Evolutionary conservation across 2,797 vertebrate species (phyloP).

Genomic region (Sorex maritimensis): DNA sequence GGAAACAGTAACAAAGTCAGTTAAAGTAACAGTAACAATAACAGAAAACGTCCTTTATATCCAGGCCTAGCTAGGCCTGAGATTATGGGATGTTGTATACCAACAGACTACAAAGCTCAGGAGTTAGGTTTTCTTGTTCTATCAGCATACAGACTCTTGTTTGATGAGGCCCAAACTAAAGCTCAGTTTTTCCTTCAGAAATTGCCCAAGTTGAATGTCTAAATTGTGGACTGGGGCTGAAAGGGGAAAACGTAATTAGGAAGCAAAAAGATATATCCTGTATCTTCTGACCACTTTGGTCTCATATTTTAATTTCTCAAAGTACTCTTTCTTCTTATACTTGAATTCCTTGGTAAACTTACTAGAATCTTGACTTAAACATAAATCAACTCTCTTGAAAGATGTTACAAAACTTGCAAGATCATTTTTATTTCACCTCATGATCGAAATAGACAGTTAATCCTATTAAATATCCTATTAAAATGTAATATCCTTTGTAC

Average conservation of each 20-base stretch:
- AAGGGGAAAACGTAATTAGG: neutral
- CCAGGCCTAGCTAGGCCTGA: too few species aligned
- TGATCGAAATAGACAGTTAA: neutral
- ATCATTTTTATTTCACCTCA: slow-evolving; percentile 13
- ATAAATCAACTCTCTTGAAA: neutral
- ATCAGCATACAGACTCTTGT: neutral
- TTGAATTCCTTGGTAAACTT: neutral
- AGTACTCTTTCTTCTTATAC: neutral
- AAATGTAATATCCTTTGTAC: too few species aligned
- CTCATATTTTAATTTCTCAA: neutral
- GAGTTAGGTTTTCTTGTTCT: neutral
- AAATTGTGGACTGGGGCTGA: neutral
- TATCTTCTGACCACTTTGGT: neutral
- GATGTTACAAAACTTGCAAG: neutral
- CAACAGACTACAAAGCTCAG: neutral
- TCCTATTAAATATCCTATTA: too few species aligned
- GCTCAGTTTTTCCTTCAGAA: neutral
- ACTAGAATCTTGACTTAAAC: neutral
- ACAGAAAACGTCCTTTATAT: too few species aligned
- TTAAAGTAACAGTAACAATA: too few species aligned
- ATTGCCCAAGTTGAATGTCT: neutral
- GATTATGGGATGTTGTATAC: too few species aligned
- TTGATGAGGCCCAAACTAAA: neutral
- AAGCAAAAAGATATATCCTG: neutral
- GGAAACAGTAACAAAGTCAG: too few species aligned